Evolutionary conservation across 2,113 vertebrate genomes (phyloP).

Genomic region (Diphyllodes magnificus): DNA sequence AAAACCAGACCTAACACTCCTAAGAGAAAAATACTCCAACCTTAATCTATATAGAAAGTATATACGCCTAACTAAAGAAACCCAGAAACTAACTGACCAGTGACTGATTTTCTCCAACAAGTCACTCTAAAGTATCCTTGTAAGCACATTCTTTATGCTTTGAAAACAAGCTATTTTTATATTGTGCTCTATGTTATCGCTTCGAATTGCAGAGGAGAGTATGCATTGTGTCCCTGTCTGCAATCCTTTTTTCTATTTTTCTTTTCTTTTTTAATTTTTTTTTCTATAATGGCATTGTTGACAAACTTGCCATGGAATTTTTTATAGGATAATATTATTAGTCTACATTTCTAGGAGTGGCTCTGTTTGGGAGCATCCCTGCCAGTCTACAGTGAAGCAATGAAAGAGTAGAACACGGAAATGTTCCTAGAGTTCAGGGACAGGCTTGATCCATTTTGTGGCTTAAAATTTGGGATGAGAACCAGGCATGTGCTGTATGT

Average conservation of each 20-base stretch:
- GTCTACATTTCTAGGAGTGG: background rate
- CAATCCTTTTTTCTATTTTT: background rate
- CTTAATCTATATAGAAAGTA: background rate
- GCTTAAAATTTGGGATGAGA: background rate
- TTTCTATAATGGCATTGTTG: background rate
- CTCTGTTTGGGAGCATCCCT: background rate
- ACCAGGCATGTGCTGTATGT: background rate
- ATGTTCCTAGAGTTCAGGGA: background rate
- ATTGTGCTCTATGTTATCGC: background rate
- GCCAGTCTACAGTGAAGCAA: background rate
- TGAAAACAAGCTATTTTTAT: background rate
- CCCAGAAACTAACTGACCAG: background rate
- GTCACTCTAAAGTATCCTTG: background rate
- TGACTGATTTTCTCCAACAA: background rate
- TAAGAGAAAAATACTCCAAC: fast-evolving
- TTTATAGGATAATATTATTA: background rate
- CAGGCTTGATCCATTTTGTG: background rate
- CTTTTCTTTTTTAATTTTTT: background rate
- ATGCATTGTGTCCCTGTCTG: background rate
- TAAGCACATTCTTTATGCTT: background rate
- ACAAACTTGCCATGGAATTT: background rate
- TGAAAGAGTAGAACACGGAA: background rate
- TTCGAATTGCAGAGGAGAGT: background rate
- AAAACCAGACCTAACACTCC: background rate
- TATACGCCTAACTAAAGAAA: background rate